These are phyloP conservation scores for Scleropages formosus DNA, from an alignment of 2,797 vertebrate genomes.

Conservation along the genomic window DNA sequence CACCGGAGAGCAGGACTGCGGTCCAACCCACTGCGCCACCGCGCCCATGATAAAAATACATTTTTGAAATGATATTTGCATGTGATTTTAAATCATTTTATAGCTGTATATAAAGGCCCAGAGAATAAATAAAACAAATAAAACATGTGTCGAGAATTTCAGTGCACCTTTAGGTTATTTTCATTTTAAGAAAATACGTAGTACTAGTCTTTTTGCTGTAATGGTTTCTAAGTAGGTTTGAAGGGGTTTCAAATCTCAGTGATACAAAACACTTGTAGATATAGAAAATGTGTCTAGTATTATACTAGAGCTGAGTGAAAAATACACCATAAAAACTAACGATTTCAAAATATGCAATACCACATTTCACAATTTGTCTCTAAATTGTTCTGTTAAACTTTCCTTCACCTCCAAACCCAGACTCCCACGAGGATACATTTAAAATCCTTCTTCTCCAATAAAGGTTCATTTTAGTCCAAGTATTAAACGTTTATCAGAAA, in stretches of 20 bases:
- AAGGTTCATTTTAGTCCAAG: constrained; percentile 50
- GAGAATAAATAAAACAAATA: no score
- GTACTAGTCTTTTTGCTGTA: no score
- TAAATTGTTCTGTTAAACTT: constrained; percentile 51
- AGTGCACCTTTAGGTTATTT: not conserved
- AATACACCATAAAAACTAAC: constrained; percentile 58
- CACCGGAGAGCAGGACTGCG: no score
- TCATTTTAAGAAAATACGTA: no score
- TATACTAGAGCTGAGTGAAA: constrained; percentile 38
- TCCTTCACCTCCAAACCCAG: constrained; percentile 48
- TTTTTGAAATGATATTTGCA: no score
- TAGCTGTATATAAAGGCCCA: no score
- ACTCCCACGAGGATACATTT: constrained; percentile 48
- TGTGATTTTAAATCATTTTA: no score
- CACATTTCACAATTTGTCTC: constrained; percentile 45
- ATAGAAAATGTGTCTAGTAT: constrained; percentile 33
- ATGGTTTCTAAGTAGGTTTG: not conserved
- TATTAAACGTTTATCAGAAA: constrained; percentile 54
- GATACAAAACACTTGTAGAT: constrained; percentile 20
- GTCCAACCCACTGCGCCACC: no score
- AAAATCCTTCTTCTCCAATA: constrained; percentile 50
- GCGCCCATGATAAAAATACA: no score
- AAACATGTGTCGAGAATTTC: no score
- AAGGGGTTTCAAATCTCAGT: constrained; percentile 12
- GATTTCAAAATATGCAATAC: constrained; percentile 59